Evolutionary conservation across 1,140 invertebrate species (phyloP).

Genomic region (Drosophila fuyamai): DNA sequence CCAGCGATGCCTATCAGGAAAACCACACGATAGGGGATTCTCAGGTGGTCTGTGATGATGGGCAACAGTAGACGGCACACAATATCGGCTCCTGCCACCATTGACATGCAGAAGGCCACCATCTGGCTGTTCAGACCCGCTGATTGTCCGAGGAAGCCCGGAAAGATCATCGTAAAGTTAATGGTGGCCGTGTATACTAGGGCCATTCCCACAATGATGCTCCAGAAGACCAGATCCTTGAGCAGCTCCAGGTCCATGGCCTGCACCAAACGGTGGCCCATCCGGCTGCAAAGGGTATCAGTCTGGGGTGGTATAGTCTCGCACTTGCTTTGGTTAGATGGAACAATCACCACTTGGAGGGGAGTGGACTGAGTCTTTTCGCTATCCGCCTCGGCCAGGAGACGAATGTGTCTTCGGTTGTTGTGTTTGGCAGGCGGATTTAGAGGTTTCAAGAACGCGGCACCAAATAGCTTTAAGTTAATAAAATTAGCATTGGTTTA

Average conservation of each 20-base stretch:
- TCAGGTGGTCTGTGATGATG: slow-evolving; percentile 87
- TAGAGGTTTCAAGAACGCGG: slow-evolving; percentile 69
- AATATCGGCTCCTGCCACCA: slow-evolving; percentile 88
- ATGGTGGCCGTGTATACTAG: slow-evolving; percentile 88
- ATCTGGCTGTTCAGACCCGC: slow-evolving; percentile 86
- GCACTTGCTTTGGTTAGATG: slow-evolving; percentile 13
- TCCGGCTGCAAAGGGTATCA: slow-evolving; percentile 37
- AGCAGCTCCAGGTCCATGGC: slow-evolving; percentile 87
- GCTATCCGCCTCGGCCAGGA: slow-evolving; percentile 50
- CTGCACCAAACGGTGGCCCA: slow-evolving; percentile 64
- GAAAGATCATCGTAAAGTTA: slow-evolving; percentile 89
- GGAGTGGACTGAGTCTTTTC: slow-evolving; percentile 39
- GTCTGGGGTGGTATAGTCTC: neutral
- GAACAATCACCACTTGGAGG: slow-evolving; percentile 43
- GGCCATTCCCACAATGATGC: slow-evolving; percentile 88
- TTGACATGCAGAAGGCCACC: slow-evolving; percentile 88
- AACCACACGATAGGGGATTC: slow-evolving; percentile 86
- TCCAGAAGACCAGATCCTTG: slow-evolving; percentile 87
- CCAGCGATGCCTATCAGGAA: slow-evolving; percentile 86
- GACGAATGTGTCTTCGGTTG: slow-evolving; percentile 65
- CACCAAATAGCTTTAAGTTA: slow-evolving; percentile 75
- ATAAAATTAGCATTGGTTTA: neutral
- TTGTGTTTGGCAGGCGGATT: slow-evolving; percentile 57
- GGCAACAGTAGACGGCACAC: slow-evolving; percentile 88
- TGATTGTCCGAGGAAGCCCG: slow-evolving; percentile 88